Conservation (phyloP, 2,888 invertebrate genomes). For the Nomada goodeniana region DNA sequence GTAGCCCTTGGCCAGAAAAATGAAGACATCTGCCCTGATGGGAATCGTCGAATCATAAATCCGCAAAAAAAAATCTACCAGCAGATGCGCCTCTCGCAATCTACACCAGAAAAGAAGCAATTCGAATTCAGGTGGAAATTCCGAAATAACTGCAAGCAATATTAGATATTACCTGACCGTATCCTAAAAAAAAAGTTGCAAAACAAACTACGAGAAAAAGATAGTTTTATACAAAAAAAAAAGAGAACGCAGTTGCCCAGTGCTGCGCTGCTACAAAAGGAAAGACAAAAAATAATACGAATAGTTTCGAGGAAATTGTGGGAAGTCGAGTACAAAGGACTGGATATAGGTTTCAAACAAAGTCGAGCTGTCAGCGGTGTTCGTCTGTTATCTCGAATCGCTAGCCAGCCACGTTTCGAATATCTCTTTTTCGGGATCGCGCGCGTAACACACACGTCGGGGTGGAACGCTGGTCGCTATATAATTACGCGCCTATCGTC, state of each 20-base stretch:
- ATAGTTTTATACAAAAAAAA: background rate
- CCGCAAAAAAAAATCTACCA: slow-evolving; percentile 5
- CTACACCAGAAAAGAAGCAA: background rate
- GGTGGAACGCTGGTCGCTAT: slow-evolving; percentile 51
- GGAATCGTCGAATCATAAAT: slow-evolving; percentile 37
- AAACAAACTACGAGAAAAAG: background rate
- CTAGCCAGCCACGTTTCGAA: slow-evolving; percentile 32
- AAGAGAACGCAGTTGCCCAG: too few species aligned
- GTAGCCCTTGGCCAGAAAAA: slow-evolving; percentile 41
- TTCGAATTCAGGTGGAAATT: too few species aligned
- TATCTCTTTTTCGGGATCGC: slow-evolving; percentile 58
- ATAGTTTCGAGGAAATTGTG: background rate
- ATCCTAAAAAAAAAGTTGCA: background rate
- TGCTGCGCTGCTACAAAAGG: too few species aligned
- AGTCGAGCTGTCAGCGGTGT: slow-evolving; percentile 46
- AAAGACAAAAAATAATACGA: background rate
- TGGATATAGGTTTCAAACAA: background rate
- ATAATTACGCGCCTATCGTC: slow-evolving; percentile 64
- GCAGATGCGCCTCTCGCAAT: slow-evolving; percentile 46
- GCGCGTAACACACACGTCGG: slow-evolving; percentile 42
- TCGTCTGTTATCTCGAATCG: slow-evolving; percentile 45
- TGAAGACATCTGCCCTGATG: slow-evolving; percentile 61
- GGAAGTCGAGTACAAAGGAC: background rate
- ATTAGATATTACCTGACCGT: background rate
- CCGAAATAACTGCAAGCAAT: too few species aligned